Evolutionary conservation across 1,140 invertebrate genomes (phyloP).

Genomic region (Drosophila oshimai): DNA sequence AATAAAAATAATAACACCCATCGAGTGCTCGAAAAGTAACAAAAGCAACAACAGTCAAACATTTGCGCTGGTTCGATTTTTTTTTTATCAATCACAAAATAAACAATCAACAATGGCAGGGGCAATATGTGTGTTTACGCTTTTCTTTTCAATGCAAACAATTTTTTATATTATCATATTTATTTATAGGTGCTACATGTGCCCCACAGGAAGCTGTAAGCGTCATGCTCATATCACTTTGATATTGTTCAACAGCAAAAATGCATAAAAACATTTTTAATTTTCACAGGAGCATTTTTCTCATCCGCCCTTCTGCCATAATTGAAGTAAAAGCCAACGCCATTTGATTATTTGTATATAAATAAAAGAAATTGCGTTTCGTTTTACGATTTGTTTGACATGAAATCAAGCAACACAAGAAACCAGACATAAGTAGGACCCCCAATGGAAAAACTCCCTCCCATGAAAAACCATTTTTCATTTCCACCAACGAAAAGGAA

Average conservation of each 20-base stretch:
- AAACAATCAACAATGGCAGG: constrained; percentile 55
- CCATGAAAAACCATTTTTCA: constrained; percentile 46
- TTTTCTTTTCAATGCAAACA: constrained; percentile 59
- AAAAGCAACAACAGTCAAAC: constrained; percentile 53
- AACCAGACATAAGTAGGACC: constrained; percentile 2
- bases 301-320: constrained; percentile 16
- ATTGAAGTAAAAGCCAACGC: constrained; percentile 70
- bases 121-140: constrained; percentile 57
- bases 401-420: constrained; percentile 13
- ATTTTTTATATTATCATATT: constrained; percentile 72
- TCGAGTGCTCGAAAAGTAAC: constrained; percentile 29
- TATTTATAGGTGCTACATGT: constrained; percentile 56
- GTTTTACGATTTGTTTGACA: constrained; percentile 77
- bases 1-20: constrained; percentile 62
- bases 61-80: constrained; percentile 27
- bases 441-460: neutral
- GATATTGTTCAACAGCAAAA: constrained; percentile 20
- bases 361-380: constrained; percentile 42
- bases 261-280: constrained; percentile 57
- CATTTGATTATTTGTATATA: constrained; percentile 54
- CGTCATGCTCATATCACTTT: constrained; percentile 22
- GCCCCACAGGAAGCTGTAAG: constrained; percentile 19
- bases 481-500: constrained; percentile 19
- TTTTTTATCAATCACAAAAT: constrained; percentile 78
- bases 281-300: constrained; percentile 27